A percentile compares a stretch with the other conserved stretches of the same genome.
phyloP scores from a whole-genome alignment of 2,797 vertebrate genomes.

The Adelosebastes latens region DNA sequence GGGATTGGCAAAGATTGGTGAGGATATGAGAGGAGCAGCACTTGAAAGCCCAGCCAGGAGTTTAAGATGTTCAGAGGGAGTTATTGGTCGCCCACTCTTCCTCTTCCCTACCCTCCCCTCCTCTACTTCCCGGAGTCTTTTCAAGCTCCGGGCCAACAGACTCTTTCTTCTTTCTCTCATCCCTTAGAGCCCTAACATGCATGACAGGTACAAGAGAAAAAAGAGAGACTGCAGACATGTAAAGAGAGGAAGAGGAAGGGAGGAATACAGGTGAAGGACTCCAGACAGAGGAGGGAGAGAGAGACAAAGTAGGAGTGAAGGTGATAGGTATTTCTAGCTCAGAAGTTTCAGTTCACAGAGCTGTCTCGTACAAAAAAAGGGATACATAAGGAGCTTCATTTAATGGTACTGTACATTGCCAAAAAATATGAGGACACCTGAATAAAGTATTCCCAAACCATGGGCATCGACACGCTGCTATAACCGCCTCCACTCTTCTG shows the following conservation, averaged over 20 bases:
- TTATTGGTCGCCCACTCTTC: conserved; percentile 53
- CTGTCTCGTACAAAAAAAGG: background rate
- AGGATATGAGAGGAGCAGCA: conserved; percentile 73
- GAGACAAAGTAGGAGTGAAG: background rate
- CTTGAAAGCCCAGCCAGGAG: conserved; percentile 81
- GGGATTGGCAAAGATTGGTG: conserved; percentile 51
- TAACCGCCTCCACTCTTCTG: background rate
- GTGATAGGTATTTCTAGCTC: background rate
- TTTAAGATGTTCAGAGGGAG: conserved; percentile 79
- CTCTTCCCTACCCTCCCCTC: conserved; percentile 23
- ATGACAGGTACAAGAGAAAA: conserved; percentile 53
- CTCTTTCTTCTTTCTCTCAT: conserved; percentile 67
- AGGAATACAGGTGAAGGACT: conserved; percentile 16
- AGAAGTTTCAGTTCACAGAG: background rate
- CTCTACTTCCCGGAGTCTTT: conserved; percentile 60
- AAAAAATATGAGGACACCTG: background rate
- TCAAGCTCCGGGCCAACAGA: conserved; percentile 42
- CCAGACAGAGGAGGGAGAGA: background rate
- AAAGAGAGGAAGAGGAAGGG: conserved; percentile 1
- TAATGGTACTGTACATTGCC: background rate
- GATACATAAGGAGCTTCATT: background rate
- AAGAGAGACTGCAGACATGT: conserved; percentile 33
- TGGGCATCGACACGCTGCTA: background rate
- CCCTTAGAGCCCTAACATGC: conserved; percentile 53
- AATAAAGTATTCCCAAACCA: background rate